phyloP scores from a whole-genome alignment of 2,797 vertebrate genomes.

The Furcifer pardalis region DNA sequence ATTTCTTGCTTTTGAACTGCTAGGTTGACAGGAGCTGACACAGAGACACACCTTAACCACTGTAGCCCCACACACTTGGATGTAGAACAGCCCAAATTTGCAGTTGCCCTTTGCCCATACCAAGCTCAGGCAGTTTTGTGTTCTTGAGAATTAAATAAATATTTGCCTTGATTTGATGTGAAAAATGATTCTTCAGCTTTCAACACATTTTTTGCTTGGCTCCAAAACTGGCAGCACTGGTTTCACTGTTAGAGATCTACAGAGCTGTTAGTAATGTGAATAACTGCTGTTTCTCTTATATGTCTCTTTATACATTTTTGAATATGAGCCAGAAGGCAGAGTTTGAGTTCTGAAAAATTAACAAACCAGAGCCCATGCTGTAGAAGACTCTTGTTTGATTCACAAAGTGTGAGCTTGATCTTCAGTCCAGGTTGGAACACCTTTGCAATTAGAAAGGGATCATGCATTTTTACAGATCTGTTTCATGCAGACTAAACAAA shows the following conservation, averaged over 20 bases:
- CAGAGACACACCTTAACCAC: too few relatives aligned
- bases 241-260: constrained; percentile 34
- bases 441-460: not conserved
- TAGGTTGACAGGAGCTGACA: too few relatives aligned
- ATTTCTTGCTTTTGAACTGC: too few relatives aligned
- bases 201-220: too few relatives aligned
- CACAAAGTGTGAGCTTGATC: not conserved
- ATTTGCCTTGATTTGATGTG: not conserved
- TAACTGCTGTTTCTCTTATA: not conserved
- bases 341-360: constrained; percentile 4
- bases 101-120: accelerated
- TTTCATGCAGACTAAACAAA: too few relatives aligned
- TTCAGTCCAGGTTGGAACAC: not conserved
- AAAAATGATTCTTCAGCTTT: not conserved
- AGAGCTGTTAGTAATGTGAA: not conserved
- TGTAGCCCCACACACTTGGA: too few relatives aligned
- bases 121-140: not conserved
- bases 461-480: not conserved
- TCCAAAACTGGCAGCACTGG: not conserved
- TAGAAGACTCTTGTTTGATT: not conserved
- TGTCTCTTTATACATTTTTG: not conserved
- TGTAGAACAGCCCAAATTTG: accelerated
- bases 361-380: not conserved
- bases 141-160: not conserved
- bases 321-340: constrained; percentile 10